Conservation (phyloP, 1,140 invertebrate species). For the Cephus cinctus region DNA sequence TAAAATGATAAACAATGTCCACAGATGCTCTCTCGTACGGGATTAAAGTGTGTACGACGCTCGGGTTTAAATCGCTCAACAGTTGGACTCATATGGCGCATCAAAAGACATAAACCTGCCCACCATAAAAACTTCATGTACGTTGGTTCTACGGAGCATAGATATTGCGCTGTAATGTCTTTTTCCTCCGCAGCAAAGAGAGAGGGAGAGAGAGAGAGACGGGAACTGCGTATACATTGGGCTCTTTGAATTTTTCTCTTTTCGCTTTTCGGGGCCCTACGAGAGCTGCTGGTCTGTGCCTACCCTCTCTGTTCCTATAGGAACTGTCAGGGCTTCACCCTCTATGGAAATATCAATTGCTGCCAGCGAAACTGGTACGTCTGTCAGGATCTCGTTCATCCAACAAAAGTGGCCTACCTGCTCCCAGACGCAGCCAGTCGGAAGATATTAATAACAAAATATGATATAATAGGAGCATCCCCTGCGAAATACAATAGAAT, state of each 20-base stretch:
- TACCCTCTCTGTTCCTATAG: conserved; percentile 3
- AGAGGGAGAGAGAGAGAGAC: neutral
- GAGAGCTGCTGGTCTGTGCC: conserved; percentile 41
- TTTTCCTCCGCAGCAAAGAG: neutral
- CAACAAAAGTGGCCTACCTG: conserved; percentile 50
- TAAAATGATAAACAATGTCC: conserved; percentile 43
- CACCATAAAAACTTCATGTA: conserved; percentile 33
- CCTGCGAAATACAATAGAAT: conserved; percentile 53
- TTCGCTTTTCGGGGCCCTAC: too few relatives aligned
- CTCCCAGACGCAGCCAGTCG: conserved; percentile 48
- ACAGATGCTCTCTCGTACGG: conserved; percentile 23
- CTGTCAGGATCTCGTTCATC: conserved; percentile 3
- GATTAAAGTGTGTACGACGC: conserved; percentile 14
- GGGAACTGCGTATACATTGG: too few relatives aligned
- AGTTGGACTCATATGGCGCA: conserved; percentile 42
- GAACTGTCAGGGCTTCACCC: conserved; percentile 36
- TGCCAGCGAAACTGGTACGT: too few relatives aligned
- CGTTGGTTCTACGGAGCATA: conserved; percentile 19
- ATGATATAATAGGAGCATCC: conserved; percentile 55
- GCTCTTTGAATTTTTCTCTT: too few relatives aligned
- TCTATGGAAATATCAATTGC: too few relatives aligned
- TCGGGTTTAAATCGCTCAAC: conserved; percentile 35
- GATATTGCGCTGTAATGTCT: conserved; percentile 6
- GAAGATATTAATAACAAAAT: conserved; percentile 59
- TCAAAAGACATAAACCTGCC: conserved; percentile 34